phyloP scores from a whole-genome alignment of 2,888 invertebrate species.

The Tetragonula carbonaria region DNA sequence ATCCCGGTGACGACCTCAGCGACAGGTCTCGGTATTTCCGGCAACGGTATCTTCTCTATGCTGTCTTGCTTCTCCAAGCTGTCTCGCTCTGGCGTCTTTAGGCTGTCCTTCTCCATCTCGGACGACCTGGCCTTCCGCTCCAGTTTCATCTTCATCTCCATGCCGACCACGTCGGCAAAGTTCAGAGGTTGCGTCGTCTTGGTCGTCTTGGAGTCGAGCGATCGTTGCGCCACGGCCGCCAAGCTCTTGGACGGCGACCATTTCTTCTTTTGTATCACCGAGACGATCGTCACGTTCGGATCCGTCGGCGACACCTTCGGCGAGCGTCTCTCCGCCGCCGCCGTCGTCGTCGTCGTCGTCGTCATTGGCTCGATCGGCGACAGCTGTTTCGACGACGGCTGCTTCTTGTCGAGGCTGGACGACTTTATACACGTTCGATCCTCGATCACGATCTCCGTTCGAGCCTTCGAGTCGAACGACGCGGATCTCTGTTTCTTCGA shows the following conservation, averaged over 20 bases:
- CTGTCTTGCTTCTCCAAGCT: conserved; percentile 80
- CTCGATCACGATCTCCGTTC: conserved; percentile 61
- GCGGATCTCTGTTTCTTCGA: conserved; percentile 73
- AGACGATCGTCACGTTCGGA: conserved; percentile 76
- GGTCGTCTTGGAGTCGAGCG: conserved; percentile 65
- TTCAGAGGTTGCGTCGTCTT: conserved; percentile 62
- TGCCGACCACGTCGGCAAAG: conserved; percentile 78
- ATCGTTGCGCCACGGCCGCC: conserved; percentile 18
- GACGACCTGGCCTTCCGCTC: conserved; percentile 73
- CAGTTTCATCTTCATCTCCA: conserved; percentile 79
- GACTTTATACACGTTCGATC: conserved; percentile 72
- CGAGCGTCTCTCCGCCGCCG: conserved; percentile 74
- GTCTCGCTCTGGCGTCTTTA: conserved; percentile 76
- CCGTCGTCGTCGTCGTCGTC: conserved; percentile 63
- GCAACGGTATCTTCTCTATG: conserved; percentile 81
- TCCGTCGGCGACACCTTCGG: conserved; percentile 77
- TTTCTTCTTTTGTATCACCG: conserved; percentile 78
- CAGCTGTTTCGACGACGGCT: conserved; percentile 64
- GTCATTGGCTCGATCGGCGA: conserved; percentile 74
- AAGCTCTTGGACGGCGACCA: conserved; percentile 68
- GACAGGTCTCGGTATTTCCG: conserved; percentile 75
- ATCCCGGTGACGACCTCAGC: background rate
- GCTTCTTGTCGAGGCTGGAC: conserved; percentile 77
- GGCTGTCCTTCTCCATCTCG: conserved; percentile 72
- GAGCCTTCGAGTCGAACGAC: conserved; percentile 74